These are phyloP conservation scores for Schizaphis graminum DNA, from an alignment of 2,888 invertebrate species.

Conservation along the genomic window DNA sequence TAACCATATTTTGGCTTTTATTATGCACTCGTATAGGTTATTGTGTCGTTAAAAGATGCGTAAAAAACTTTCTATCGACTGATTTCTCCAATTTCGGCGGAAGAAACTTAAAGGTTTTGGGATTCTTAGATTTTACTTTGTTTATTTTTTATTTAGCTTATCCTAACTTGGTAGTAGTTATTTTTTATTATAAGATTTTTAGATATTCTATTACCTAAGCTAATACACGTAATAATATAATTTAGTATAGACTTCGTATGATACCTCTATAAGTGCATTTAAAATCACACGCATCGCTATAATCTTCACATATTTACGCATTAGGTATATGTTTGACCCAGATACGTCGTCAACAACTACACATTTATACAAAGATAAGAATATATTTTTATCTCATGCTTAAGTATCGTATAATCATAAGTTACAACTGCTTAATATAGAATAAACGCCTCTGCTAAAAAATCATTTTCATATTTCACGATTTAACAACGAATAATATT, in stretches of 20 bases:
- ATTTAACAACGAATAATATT: not conserved
- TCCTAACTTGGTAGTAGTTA: not conserved
- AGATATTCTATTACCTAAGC: not conserved
- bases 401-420: not conserved
- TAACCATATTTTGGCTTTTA: not conserved
- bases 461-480: not conserved
- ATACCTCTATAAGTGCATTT: not conserved
- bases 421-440: not conserved
- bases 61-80: not conserved
- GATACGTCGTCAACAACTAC: not conserved
- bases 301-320: not conserved
- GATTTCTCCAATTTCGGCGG: not conserved
- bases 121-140: not conserved
- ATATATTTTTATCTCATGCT: not conserved
- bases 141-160: not conserved
- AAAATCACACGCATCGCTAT: not conserved
- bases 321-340: not conserved
- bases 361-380: not conserved
- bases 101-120: not conserved
- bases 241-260: not conserved
- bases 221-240: not conserved
- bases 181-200: not conserved
- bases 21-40: not conserved
- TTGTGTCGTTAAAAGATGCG: not conserved
- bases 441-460: not conserved